These are phyloP conservation scores for Mesochorus sp. DNA, from an alignment of 2,888 invertebrate genomes.

Conservation along the genomic window DNA sequence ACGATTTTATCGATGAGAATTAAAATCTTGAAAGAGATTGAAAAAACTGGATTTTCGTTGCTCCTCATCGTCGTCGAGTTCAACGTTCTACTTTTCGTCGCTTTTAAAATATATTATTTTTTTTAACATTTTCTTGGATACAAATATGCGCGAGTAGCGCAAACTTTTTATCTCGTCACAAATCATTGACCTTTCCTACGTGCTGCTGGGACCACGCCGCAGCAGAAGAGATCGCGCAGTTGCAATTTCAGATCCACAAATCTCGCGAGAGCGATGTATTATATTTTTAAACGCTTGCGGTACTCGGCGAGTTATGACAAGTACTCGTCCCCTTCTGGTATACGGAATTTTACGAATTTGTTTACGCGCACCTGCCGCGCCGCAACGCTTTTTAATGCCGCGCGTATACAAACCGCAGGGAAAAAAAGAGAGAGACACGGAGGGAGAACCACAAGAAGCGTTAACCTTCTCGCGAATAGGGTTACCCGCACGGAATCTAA, in stretches of 20 bases:
- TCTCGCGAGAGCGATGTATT: no score
- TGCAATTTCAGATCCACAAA: no score
- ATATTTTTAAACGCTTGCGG: neutral
- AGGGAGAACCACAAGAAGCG: neutral
- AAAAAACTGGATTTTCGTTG: neutral
- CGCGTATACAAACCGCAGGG: slow-evolving; percentile 6
- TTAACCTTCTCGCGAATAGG: slow-evolving; percentile 38
- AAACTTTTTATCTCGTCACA: no score
- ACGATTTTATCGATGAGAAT: neutral
- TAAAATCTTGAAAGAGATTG: neutral
- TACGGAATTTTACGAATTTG: slow-evolving; percentile 30
- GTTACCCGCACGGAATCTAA: slow-evolving; percentile 64
- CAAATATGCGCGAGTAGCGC: no score
- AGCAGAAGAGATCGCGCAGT: no score
- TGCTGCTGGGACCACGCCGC: no score
- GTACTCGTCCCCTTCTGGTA: neutral
- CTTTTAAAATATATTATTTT: no score
- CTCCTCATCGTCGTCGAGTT: neutral
- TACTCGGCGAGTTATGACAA: neutral
- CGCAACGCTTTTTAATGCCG: slow-evolving; percentile 21
- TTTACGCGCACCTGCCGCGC: slow-evolving; percentile 44
- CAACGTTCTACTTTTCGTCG: no score
- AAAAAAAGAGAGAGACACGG: slow-evolving; percentile 9
- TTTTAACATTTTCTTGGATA: no score
- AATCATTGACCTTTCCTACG: no score